A percentile compares a stretch with the other conserved stretches of the same genome.
phyloP scores from a whole-genome alignment of 2,888 invertebrate genomes.

The Pelosia muscerda region DNA sequence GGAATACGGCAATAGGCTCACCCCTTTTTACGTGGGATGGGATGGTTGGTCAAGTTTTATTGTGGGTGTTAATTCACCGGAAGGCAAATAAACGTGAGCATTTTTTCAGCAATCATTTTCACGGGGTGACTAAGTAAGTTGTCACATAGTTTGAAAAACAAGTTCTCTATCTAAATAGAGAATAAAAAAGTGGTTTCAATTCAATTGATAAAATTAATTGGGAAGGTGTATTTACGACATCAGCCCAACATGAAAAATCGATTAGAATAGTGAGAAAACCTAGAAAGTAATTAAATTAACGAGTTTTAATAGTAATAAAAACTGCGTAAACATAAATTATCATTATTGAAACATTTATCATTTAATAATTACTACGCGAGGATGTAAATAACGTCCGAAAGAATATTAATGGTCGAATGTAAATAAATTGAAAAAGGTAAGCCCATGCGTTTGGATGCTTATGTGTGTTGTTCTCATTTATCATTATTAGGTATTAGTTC shows the following conservation, averaged over 20 bases:
- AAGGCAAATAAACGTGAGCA: too few species aligned
- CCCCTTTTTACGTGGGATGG: too few species aligned
- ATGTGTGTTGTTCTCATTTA: neutral
- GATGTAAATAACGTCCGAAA: constrained; percentile 30
- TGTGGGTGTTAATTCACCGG: too few species aligned
- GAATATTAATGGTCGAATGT: constrained; percentile 39
- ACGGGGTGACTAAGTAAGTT: too few species aligned
- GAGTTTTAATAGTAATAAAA: constrained; percentile 12
- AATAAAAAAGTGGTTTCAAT: too few species aligned
- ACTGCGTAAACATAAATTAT: constrained; percentile 41
- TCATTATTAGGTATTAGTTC: neutral
- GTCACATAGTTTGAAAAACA: too few species aligned
- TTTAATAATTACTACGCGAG: constrained; percentile 34
- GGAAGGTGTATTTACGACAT: neutral
- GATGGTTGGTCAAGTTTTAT: too few species aligned
- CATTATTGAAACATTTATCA: constrained; percentile 48
- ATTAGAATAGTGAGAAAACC: neutral
- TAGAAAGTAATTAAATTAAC: neutral
- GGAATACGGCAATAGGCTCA: too few species aligned
- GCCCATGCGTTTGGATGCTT: neutral
- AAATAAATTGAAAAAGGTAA: constrained; percentile 32
- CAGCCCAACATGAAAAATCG: neutral
- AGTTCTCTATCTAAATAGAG: too few species aligned
- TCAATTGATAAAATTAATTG: too few species aligned
- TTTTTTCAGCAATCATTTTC: too few species aligned